Percentiles rank a stretch among this genome's conserved stretches.
These are phyloP conservation scores for Campoplex nolae DNA, from an alignment of 2,888 invertebrate species.

Conservation along the genomic window DNA sequence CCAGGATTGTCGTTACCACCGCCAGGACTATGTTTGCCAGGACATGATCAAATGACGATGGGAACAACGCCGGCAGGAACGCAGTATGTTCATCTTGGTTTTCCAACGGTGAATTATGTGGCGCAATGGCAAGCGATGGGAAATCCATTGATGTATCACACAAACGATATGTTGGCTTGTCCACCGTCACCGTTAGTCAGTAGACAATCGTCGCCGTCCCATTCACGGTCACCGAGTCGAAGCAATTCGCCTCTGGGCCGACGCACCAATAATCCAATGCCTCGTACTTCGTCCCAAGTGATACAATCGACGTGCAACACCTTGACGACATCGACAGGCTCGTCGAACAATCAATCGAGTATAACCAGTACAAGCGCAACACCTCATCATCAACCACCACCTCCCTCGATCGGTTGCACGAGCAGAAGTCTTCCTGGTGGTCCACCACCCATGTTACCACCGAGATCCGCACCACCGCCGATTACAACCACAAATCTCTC, in stretches of 20 bases:
- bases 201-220: conserved; percentile 91
- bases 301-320: conserved; percentile 78
- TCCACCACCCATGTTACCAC: conserved; percentile 76
- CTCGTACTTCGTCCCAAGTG: conserved; percentile 83
- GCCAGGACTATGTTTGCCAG: conserved; percentile 81
- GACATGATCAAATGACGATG: conserved; percentile 81
- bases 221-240: conserved; percentile 86
- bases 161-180: conserved; percentile 80
- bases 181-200: conserved; percentile 91
- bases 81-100: conserved; percentile 81
- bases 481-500: conserved; percentile 74
- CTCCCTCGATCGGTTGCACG: conserved; percentile 69
- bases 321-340: conserved; percentile 77
- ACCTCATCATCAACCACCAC: conserved; percentile 73
- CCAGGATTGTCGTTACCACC: conserved; percentile 81
- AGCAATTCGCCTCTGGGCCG: conserved; percentile 82
- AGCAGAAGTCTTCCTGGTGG: conserved; percentile 75
- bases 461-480: conserved; percentile 77
- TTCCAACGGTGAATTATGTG: conserved; percentile 80
- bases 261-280: conserved; percentile 83
- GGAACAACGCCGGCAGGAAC: conserved; percentile 68
- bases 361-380: conserved; percentile 79
- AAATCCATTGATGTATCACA: conserved; percentile 82
- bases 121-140: conserved; percentile 82
- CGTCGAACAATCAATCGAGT: conserved; percentile 80